Base-by-base conservation (phyloP, 1,140 invertebrate species). In the Trichoplusia ni region DNA sequence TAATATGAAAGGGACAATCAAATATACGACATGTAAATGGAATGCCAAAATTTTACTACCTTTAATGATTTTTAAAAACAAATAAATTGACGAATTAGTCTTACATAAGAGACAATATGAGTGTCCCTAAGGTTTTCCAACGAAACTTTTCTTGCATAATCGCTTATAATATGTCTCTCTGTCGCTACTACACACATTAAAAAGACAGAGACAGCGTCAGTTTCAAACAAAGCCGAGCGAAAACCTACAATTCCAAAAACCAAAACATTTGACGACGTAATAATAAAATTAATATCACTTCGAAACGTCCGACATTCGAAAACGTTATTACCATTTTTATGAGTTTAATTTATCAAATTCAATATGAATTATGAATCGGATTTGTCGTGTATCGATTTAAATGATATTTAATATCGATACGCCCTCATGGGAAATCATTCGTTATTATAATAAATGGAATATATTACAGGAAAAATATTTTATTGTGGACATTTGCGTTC, bases 381-480 rank as follows among this genome's bases (percentile, higher is more conserved):
- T 80, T 59, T 67, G 64, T 73, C 60, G 63, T 49, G 63, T 73
- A 72, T 67, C 65, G 46, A 67, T 73, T 77, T 69, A 66, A 76
- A 73, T 73, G 63, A 47, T 71, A 77, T 81, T 77, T 77, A 75
- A 80, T 78, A 77, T 63, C 56, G 64, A 67, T 62, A 71, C 51
- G 61, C 42, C 29, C 81, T 61, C 70, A 14, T 23, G 81, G 81
- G 79, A 84, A 84, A 84, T 84, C 73, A 79, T 66, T 77, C 63
- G 70, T 71, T 72, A 67, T 53, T 65, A 63, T 71, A 72, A 64
- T 70, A 70, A 58, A 58, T 42, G 23, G 37, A 58, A 58, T 58
- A 58, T 58, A 31, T 42, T 42, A 56, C 23, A 2, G 54, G 54
- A 29, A 58, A 44, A 58, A 56, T 40, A 56, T 56, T 56, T 56